Conservation (phyloP, 2,888 invertebrate species). For the Alloscopus bannaensis region DNA sequence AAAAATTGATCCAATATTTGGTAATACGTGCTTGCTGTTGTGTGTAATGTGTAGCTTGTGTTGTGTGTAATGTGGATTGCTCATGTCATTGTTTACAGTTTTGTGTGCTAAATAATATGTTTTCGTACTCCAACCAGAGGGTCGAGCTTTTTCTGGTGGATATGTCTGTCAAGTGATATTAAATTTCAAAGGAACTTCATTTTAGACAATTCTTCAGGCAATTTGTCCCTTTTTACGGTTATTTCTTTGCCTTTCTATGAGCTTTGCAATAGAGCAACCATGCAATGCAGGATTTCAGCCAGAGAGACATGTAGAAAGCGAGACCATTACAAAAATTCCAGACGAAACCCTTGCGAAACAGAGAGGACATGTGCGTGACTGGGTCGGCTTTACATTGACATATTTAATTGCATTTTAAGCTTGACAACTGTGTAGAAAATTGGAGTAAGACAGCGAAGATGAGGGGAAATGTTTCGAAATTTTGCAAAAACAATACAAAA, state of each 20-base stretch:
- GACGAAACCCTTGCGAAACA: not conserved
- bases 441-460: no score
- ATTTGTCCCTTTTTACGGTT: constrained; percentile 46
- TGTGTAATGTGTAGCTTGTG: no score
- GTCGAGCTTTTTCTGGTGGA: no score
- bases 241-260: constrained; percentile 27
- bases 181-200: constrained; percentile 50
- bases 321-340: not conserved
- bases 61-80: no score
- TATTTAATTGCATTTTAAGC: constrained; percentile 37
- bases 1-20: constrained; percentile 25
- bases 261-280: not conserved
- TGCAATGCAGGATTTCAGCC: not conserved
- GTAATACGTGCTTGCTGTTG: not conserved
- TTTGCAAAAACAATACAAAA: constrained; percentile 2
- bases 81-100: no score
- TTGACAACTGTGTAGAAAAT: constrained; percentile 33
- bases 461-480: not conserved
- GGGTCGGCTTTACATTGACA: constrained; percentile 20
- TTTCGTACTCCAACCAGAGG: no score
- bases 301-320: not conserved
- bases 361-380: not conserved
- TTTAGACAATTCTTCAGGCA: constrained; percentile 26
- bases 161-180: constrained; percentile 29
- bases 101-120: no score